A percentile compares a stretch with the other conserved stretches of the same genome.
Evolutionary conservation across 2,888 invertebrate genomes (phyloP).

Genomic region (Lacanobia wlatinum): DNA sequence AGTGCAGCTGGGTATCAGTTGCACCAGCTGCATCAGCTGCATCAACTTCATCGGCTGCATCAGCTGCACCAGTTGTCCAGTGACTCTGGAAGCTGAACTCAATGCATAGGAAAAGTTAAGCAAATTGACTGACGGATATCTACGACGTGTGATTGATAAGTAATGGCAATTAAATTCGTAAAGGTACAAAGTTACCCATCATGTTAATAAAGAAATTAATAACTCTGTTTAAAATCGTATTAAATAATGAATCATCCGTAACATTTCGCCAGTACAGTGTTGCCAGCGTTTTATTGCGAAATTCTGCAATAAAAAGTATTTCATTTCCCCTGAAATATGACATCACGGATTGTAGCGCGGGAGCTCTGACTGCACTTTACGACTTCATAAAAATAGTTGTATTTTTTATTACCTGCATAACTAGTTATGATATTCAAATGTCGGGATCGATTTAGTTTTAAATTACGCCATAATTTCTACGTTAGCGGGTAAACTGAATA

Average conservation of each 20-base stretch:
- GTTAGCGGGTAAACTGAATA: neutral
- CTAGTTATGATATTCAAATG: constrained; percentile 56
- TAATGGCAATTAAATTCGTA: too few relatives aligned
- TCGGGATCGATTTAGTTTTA: constrained; percentile 21
- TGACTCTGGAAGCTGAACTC: too few relatives aligned
- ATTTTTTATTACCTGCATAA: constrained; percentile 62
- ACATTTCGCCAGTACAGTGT: constrained; percentile 46
- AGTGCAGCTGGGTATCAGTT: too few relatives aligned
- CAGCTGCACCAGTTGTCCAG: too few relatives aligned
- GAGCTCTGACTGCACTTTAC: constrained; percentile 61
- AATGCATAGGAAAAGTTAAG: too few relatives aligned
- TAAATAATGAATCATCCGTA: constrained; percentile 40
- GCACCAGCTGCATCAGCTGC: too few relatives aligned
- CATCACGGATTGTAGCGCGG: constrained; percentile 58
- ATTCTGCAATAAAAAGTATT: constrained; percentile 62
- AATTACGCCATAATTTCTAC: neutral
- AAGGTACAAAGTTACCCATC: too few relatives aligned
- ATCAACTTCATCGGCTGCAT: too few relatives aligned
- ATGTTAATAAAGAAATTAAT: neutral
- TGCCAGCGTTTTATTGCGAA: constrained; percentile 49
- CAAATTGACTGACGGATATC: too few relatives aligned
- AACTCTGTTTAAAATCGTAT: constrained; percentile 15
- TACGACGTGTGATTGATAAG: too few relatives aligned
- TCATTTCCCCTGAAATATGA: constrained; percentile 60
- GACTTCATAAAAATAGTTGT: constrained; percentile 63